A percentile compares a stretch with the other conserved stretches of the same genome.
Evolutionary conservation across 2,888 invertebrate species (phyloP).

Genomic region (Drosophila anceps): DNA sequence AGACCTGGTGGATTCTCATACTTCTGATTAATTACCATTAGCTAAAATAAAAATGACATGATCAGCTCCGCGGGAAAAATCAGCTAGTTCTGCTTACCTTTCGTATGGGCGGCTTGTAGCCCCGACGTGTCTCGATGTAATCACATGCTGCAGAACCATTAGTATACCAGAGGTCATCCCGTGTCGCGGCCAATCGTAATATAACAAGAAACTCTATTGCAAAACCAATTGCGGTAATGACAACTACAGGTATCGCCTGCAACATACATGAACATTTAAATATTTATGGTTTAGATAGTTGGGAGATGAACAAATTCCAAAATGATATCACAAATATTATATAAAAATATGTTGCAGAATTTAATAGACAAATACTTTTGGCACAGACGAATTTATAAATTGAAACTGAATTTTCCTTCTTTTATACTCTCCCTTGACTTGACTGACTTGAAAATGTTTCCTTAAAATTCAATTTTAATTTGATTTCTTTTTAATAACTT

Average conservation of each 20-base stretch:
- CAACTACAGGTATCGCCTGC: conserved; percentile 70
- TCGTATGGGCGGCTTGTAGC: conserved; percentile 50
- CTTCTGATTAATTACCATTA: conserved; percentile 56
- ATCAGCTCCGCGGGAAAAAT: neutral
- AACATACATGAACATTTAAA: neutral
- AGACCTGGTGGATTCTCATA: conserved; percentile 59
- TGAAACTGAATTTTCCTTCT: too few relatives aligned
- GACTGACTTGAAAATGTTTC: too few relatives aligned
- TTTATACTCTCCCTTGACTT: too few relatives aligned
- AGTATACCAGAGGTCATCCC: conserved; percentile 75
- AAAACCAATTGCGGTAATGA: conserved; percentile 40
- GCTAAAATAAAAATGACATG: conserved; percentile 12
- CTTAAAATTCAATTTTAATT: too few relatives aligned
- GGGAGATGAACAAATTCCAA: too few relatives aligned
- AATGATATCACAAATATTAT: too few relatives aligned
- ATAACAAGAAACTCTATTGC: conserved; percentile 30
- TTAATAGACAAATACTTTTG: too few relatives aligned
- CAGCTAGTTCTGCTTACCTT: conserved; percentile 51
- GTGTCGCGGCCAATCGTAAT: conserved; percentile 50
- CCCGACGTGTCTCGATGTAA: conserved; percentile 64
- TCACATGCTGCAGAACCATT: conserved; percentile 52
- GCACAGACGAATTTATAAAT: too few relatives aligned
- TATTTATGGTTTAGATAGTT: too few relatives aligned
- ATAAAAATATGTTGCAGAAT: too few relatives aligned
- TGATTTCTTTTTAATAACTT: too few relatives aligned